Percentiles rank a stretch among this genome's conserved stretches.
Conservation (phyloP, 2,113 vertebrate genomes). For the Accipiter virgatus region DNA sequence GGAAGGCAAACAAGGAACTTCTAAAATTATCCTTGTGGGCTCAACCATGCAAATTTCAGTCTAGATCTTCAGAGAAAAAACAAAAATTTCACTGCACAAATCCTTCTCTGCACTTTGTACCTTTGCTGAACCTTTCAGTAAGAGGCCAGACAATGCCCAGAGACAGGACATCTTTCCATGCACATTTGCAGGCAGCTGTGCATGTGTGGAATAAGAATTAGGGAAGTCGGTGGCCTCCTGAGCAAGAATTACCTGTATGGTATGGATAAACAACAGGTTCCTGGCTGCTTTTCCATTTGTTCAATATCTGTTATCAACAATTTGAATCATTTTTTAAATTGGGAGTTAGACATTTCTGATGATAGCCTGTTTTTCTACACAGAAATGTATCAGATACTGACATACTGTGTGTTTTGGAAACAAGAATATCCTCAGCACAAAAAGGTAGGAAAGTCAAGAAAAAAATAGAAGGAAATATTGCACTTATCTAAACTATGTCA, state of each 20-base stretch:
- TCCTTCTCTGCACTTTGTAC: neutral
- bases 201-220: neutral
- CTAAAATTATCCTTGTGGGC: neutral
- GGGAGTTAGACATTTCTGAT: neutral
- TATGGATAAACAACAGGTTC: neutral
- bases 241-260: neutral
- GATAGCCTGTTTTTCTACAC: neutral
- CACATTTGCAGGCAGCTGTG: neutral
- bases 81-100: neutral
- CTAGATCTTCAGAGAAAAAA: neutral
- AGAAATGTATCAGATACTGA: neutral
- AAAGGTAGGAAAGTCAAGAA: neutral
- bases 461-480: neutral
- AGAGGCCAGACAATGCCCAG: neutral
- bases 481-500: neutral
- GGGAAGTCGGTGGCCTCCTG: neutral
- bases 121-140: neutral
- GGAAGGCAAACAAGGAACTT: neutral
- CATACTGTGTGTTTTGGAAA: neutral
- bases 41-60: neutral
- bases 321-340: neutral
- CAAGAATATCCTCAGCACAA: neutral
- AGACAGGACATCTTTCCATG: neutral
- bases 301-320: neutral
- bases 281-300: neutral